These are phyloP conservation scores for Morelia viridis DNA, from an alignment of 2,797 vertebrate species.

Conservation along the genomic window DNA sequence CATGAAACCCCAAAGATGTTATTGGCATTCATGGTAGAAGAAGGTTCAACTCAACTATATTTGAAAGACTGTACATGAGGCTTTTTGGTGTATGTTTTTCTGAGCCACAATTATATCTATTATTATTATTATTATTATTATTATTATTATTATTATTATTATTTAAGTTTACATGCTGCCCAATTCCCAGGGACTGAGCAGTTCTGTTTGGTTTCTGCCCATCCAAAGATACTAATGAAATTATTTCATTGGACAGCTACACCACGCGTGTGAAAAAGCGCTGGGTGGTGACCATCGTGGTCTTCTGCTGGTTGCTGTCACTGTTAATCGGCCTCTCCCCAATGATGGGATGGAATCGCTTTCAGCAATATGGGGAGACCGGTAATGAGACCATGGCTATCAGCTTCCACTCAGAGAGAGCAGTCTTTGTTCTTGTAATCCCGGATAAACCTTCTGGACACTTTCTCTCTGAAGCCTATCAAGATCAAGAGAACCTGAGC, in stretches of 20 bases:
- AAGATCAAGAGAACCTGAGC: conserved; percentile 71
- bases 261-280: conserved; percentile 68
- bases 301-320: conserved; percentile 78
- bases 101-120: background rate
- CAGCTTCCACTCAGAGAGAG: conserved; percentile 42
- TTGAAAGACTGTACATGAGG: no score
- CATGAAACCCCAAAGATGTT: background rate
- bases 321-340: conserved; percentile 78
- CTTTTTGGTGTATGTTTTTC: background rate
- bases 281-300: conserved; percentile 68
- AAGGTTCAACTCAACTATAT: background rate
- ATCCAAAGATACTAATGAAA: background rate
- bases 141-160: background rate
- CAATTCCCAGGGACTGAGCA: no score
- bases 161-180: background rate
- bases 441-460: conserved; percentile 74
- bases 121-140: background rate
- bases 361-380: conserved; percentile 46
- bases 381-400: conserved; percentile 66
- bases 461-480: conserved; percentile 79
- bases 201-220: background rate
- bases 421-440: conserved; percentile 60
- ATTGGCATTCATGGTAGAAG: background rate
- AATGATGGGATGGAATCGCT: conserved; percentile 75
- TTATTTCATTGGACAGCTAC: conserved; percentile 70